Evolutionary conservation across 1,140 invertebrate species (phyloP), one percentile per base, ranked within the genome.

Genomic region (Marisa cornuarietis): DNA sequence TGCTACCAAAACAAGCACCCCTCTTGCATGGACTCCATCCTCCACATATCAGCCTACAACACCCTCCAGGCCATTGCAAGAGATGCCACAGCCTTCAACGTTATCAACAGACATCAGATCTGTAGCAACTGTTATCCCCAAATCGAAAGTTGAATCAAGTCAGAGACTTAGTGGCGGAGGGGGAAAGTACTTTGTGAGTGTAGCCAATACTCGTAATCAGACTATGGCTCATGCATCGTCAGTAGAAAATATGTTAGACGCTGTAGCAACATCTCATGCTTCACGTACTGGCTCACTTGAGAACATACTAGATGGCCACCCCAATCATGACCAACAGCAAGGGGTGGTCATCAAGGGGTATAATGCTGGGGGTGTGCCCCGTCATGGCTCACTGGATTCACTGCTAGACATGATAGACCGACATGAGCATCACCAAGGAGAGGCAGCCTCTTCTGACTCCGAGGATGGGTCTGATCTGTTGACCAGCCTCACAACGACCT

Each of bases 401-500:
- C 87, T 95, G 11, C 93, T 94, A 84, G 94, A 94, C 81, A 81
- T 87, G 52, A 85, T 88, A 71, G 87, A 88, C 24, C 85, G 85
- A 69, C 78, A 86, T 20, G 83, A 87, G 31, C 82, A 85, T 14
- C 71, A 86, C 24, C 83, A 84, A 13, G 79, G 77, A 62, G 85
- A 86, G 0, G 87, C 84, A 80, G 86, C 86, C 18, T 88, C 87
- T 1, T 86, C 85, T n/a, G 87, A 87, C 74, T 89, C 89, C 14
- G 88, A 90, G 93, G 95, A 94, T 86, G 93, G 93, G 82, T 86
- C 85, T 16, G 94, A 94, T 88, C 89, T 95, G 66, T 88, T 94
- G 79, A 92, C 93, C 63, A 94, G 94, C 71, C 92, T 96, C 71
- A 95, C 94, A 20, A 94, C 94, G 74, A 94, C 94, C 8, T 94